A percentile compares a stretch with the other conserved stretches of the same genome.
Evolutionary conservation across 2,888 invertebrate genomes (phyloP).

Genomic region (Epinotia demarniana): DNA sequence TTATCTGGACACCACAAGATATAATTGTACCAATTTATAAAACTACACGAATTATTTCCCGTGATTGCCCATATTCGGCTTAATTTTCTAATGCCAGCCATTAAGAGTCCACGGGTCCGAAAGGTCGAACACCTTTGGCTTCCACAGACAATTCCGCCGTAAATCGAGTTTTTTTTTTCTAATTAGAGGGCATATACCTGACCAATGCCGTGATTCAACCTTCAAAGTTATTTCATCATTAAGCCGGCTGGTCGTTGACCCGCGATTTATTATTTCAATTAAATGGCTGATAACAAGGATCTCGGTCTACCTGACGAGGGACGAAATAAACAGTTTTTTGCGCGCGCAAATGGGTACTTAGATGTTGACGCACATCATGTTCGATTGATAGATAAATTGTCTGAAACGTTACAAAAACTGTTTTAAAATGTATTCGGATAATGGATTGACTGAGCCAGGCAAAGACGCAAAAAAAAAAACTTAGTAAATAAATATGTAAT

Average conservation of each 20-base stretch:
- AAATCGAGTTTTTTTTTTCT: conserved; percentile 56
- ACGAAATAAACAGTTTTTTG: conserved; percentile 60
- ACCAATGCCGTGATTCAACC: conserved; percentile 69
- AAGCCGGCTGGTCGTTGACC: conserved; percentile 70
- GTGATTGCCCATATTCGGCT: too few species aligned
- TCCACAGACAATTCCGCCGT: conserved; percentile 61
- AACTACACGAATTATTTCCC: too few species aligned
- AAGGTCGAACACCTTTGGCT: conserved; percentile 63
- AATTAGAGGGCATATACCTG: conserved; percentile 61
- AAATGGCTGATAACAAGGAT: conserved; percentile 52
- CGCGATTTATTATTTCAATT: conserved; percentile 52
- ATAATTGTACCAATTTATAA: too few species aligned
- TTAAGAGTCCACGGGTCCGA: conserved; percentile 54
- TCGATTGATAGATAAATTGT: conserved; percentile 15
- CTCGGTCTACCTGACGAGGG: conserved; percentile 46
- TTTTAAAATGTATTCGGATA: background rate
- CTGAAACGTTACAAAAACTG: conserved; percentile 7
- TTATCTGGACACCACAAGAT: too few species aligned
- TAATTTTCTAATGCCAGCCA: too few species aligned
- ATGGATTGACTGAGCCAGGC: background rate
- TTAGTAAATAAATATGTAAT: background rate
- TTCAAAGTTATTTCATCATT: conserved; percentile 73
- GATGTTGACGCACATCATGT: conserved; percentile 29
- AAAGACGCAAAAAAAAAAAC: background rate
- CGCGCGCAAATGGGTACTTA: conserved; percentile 15